Evolutionary conservation across 1,140 invertebrate species (phyloP).

Genomic region (Drosophila pectinifera): DNA sequence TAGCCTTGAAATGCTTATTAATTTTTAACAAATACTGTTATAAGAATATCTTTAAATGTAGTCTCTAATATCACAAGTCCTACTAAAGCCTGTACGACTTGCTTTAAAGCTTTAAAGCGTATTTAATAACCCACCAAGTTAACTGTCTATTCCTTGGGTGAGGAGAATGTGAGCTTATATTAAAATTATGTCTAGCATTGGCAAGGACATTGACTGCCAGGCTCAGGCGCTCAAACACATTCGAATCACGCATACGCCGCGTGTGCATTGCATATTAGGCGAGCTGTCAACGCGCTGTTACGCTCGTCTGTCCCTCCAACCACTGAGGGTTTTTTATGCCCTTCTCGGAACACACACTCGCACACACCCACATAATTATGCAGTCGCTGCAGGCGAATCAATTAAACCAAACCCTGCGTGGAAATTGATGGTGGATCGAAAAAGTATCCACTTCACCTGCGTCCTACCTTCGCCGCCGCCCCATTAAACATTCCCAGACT

Average conservation of each 20-base stretch:
- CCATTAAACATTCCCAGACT: background rate
- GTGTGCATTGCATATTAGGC: slow-evolving; percentile 63
- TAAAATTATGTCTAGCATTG: slow-evolving; percentile 63
- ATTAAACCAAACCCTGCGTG: slow-evolving; percentile 35
- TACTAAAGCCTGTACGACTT: background rate
- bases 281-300: slow-evolving; percentile 54
- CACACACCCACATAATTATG: slow-evolving; percentile 45
- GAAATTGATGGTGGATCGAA: slow-evolving; percentile 21
- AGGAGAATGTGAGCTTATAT: slow-evolving; percentile 48
- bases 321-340: slow-evolving; percentile 1
- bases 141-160: slow-evolving; percentile 16
- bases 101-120: slow-evolving; percentile 2
- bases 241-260: slow-evolving; percentile 76
- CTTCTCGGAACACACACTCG: slow-evolving; percentile 15
- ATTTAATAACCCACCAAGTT: slow-evolving; percentile 19
- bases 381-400: slow-evolving; percentile 56
- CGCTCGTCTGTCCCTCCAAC: slow-evolving; percentile 25
- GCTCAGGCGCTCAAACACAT: slow-evolving; percentile 25
- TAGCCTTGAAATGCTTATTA: too few relatives aligned
- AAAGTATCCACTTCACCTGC: background rate
- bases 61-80: too few relatives aligned
- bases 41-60: background rate
- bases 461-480: too few relatives aligned
- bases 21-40: too few relatives aligned
- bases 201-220: slow-evolving; percentile 39